These are phyloP conservation scores for Halcyon senegalensis DNA, from an alignment of 2,113 vertebrate genomes.

Conservation along the genomic window DNA sequence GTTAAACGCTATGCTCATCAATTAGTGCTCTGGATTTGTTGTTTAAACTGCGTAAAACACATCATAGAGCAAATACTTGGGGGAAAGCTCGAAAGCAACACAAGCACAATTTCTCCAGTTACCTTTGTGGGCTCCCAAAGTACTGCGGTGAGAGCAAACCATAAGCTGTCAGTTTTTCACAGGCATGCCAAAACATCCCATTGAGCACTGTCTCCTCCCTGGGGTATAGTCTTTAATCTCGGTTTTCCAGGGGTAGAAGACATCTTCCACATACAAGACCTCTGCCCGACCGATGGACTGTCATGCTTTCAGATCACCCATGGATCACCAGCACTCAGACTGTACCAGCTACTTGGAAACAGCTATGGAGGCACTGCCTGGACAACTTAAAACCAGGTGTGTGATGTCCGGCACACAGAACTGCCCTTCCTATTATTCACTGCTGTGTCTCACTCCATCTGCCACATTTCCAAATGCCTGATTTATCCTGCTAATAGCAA, in stretches of 20 bases:
- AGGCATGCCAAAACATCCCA: neutral
- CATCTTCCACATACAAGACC: neutral
- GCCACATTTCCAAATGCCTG: neutral
- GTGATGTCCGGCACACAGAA: neutral
- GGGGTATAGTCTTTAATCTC: neutral
- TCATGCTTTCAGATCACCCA: neutral
- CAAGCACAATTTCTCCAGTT: neutral
- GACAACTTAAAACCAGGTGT: neutral
- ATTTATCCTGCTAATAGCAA: neutral
- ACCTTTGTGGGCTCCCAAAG: neutral
- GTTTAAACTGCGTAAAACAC: neutral
- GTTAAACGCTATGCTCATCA: neutral
- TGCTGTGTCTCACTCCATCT: neutral
- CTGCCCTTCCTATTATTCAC: neutral
- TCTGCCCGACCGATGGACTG: neutral
- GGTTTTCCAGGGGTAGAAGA: neutral
- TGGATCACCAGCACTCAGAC: neutral
- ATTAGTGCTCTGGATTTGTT: neutral
- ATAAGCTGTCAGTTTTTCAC: fast-evolving
- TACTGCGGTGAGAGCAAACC: neutral
- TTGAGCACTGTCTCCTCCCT: neutral
- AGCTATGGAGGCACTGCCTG: neutral
- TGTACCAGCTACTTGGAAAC: neutral
- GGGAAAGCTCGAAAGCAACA: neutral
- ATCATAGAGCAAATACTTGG: neutral